phyloP scores from a whole-genome alignment of 2,888 invertebrate genomes.

The Monoplex corrugatus region DNA sequence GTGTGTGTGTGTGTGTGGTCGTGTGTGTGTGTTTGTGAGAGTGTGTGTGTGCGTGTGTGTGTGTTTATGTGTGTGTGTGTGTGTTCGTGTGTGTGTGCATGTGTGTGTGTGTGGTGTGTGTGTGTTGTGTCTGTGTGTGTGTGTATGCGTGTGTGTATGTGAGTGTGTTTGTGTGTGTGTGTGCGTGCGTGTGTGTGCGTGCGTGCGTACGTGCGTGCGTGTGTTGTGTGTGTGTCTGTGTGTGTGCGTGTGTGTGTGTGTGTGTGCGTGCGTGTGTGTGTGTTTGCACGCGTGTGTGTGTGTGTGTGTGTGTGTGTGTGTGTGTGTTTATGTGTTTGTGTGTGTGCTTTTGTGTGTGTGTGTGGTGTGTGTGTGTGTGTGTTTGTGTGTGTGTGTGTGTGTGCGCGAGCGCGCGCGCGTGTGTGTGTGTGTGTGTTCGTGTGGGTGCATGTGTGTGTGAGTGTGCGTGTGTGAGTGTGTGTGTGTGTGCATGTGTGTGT shows the following conservation, averaged over 20 bases:
- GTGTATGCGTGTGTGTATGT: too few species aligned
- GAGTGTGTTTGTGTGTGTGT: not conserved
- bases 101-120: too few species aligned
- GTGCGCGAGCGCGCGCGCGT: not conserved
- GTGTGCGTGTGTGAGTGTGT: conserved; percentile 6
- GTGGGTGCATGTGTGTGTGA: not conserved
- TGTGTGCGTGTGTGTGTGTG: conserved; percentile 22
- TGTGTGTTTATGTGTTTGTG: conserved; percentile 12
- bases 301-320: conserved; percentile 10
- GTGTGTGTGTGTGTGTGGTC: too few species aligned
- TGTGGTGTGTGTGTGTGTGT: too few species aligned
- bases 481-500: conserved; percentile 15
- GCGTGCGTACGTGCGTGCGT: not conserved
- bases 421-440: not conserved
- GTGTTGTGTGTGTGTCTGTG: conserved; percentile 1
- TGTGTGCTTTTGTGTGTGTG: not conserved
- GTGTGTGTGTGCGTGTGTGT: too few species aligned
- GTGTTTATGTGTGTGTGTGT: too few species aligned
- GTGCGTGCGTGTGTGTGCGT: not conserved
- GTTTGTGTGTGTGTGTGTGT: not conserved
- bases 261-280: conserved; percentile 27
- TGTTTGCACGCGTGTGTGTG: conserved; percentile 8
- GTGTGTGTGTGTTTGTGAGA: too few species aligned
- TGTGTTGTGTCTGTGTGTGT: too few species aligned
- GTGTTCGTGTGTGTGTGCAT: too few species aligned